Conservation (phyloP, 1,140 invertebrate genomes). For the Cheumatopsyche charites region DNA sequence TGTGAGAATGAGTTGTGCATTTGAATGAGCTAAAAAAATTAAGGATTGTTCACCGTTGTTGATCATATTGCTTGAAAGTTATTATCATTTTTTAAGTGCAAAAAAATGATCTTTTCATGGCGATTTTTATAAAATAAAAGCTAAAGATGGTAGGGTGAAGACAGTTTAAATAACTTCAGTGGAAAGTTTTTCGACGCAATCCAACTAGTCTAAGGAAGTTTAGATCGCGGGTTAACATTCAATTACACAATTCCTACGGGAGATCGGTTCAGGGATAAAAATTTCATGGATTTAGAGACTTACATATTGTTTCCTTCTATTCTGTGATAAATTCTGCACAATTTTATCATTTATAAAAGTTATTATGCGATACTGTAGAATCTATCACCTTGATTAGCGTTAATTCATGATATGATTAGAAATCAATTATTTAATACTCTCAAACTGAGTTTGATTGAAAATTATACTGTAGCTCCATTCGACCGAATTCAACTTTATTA, state of each 20-base stretch:
- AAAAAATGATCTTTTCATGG: slow-evolving; percentile 16
- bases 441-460: too few species aligned
- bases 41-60: too few species aligned
- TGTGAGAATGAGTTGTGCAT: slow-evolving; percentile 14
- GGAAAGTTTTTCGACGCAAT: slow-evolving; percentile 42
- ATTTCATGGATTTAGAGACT: too few species aligned
- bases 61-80: neutral
- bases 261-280: neutral
- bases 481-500: too few species aligned
- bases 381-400: too few species aligned
- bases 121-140: neutral
- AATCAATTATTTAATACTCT: too few species aligned
- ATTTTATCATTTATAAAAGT: too few species aligned
- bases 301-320: too few species aligned
- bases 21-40: slow-evolving; percentile 20
- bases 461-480: too few species aligned
- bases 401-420: too few species aligned
- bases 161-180: slow-evolving; percentile 37
- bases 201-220: slow-evolving; percentile 36
- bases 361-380: too few species aligned
- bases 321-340: too few species aligned
- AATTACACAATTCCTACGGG: slow-evolving; percentile 40
- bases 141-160: neutral
- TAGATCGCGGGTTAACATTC: slow-evolving; percentile 42
- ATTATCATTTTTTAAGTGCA: neutral